These are phyloP conservation scores for Microcaecilia unicolor DNA, from an alignment of 2,797 vertebrate species.

Conservation along the genomic window DNA sequence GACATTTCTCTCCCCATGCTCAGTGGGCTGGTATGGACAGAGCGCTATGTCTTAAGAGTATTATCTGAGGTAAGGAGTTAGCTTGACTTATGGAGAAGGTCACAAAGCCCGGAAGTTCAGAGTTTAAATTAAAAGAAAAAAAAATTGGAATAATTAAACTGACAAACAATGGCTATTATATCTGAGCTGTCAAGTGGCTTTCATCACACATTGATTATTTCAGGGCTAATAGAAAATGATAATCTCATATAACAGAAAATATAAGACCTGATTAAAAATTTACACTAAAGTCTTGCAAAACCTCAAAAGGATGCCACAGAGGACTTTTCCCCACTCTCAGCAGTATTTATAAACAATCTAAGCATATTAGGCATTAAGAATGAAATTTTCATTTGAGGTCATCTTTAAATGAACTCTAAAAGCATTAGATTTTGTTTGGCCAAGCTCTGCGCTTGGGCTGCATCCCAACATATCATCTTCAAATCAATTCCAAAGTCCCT, in stretches of 20 bases:
- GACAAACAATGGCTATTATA: slow-evolving; percentile 20
- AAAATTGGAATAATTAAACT: slow-evolving; percentile 27
- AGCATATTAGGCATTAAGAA: slow-evolving; percentile 28
- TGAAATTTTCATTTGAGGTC: slow-evolving; percentile 44
- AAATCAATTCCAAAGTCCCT: slow-evolving; percentile 69
- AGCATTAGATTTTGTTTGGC: slow-evolving; percentile 41
- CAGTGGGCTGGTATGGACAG: too few species aligned
- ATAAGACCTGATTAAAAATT: slow-evolving; percentile 42
- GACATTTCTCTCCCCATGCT: too few species aligned
- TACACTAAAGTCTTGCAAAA: slow-evolving; percentile 27
- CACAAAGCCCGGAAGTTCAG: too few species aligned
- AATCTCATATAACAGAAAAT: slow-evolving; percentile 50
- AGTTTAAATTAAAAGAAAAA: too few species aligned
- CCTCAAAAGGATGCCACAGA: slow-evolving; percentile 24
- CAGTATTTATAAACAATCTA: slow-evolving; percentile 47
- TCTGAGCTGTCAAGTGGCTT: slow-evolving; percentile 19
- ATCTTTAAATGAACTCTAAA: slow-evolving; percentile 44
- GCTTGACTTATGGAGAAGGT: too few species aligned
- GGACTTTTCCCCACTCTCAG: neutral
- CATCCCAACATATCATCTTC: slow-evolving; percentile 41
- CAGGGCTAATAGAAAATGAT: slow-evolving; percentile 66
- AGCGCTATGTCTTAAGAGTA: too few species aligned
- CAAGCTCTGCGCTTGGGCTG: slow-evolving; percentile 24
- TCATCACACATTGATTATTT: slow-evolving; percentile 29
- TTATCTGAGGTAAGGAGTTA: too few species aligned